A percentile compares a stretch with the other conserved stretches of the same genome.
Evolutionary conservation across 2,797 vertebrate genomes (phyloP).

Genomic region (Mormyrus hasselquistii): DNA sequence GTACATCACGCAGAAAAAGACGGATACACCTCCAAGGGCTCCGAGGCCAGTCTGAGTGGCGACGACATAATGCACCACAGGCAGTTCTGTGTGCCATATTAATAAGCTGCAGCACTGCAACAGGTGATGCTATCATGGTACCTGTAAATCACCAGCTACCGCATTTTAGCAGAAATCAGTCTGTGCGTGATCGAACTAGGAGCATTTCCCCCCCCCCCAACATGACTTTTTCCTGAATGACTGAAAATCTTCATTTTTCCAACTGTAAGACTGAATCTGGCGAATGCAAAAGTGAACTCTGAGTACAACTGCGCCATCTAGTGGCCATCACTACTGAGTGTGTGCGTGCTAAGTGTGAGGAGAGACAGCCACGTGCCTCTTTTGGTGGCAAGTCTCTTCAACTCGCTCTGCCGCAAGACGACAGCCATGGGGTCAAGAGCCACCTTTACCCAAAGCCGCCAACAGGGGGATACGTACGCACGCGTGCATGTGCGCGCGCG

Average conservation of each 20-base stretch:
- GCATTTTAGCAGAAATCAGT: not conserved
- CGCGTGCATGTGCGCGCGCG: not conserved
- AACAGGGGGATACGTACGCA: not conserved
- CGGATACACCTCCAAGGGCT: not conserved
- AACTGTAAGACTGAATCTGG: not conserved
- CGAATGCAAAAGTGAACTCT: not conserved
- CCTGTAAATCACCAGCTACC: not conserved
- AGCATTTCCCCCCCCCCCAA: not conserved
- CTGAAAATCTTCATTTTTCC: not conserved
- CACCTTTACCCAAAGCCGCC: not conserved
- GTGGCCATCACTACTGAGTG: not conserved
- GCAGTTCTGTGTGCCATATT: not conserved
- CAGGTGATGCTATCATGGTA: not conserved
- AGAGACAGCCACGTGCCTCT: not conserved
- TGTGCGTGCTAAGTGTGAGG: not conserved
- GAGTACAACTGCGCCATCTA: not conserved
- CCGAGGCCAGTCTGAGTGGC: not conserved
- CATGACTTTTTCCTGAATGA: not conserved
- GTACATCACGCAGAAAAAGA: not conserved
- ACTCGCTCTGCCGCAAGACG: not conserved
- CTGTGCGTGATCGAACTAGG: not conserved
- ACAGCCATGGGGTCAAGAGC: not conserved
- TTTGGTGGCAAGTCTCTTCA: not conserved
- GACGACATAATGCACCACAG: not conserved
- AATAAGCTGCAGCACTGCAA: not conserved